Evolutionary conservation across 2,113 vertebrate species (phyloP).

Genomic region (Enhydra lutris): DNA sequence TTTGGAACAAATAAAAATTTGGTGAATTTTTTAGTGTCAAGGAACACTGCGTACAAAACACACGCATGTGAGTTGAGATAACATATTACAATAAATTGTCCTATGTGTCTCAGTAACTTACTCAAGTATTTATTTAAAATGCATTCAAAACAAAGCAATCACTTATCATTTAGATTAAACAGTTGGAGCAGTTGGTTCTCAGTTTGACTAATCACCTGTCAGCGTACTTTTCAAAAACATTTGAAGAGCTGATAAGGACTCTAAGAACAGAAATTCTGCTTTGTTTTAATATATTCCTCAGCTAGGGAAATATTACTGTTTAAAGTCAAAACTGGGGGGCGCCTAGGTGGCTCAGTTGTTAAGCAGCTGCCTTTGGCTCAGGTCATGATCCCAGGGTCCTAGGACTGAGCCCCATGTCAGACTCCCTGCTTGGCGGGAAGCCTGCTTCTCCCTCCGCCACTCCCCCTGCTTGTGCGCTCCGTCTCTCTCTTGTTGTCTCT

Average conservation of each 20-base stretch:
- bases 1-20: background rate
- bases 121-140: constrained; percentile 42
- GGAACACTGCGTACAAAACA: background rate
- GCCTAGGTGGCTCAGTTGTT: too few species aligned
- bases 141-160: constrained; percentile 13
- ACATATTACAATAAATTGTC: background rate
- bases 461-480: too few species aligned
- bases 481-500: too few species aligned
- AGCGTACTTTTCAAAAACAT: constrained; percentile 35
- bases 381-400: too few species aligned
- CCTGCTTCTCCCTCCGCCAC: too few species aligned
- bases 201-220: constrained; percentile 51
- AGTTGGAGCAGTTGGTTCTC: constrained; percentile 23
- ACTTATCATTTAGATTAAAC: constrained; percentile 53
- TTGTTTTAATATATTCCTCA: background rate
- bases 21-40: background rate
- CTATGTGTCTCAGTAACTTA: background rate
- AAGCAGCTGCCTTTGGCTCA: too few species aligned
- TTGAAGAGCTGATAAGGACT: background rate
- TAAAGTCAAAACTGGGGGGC: background rate
- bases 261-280: constrained; percentile 17
- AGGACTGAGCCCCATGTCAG: too few species aligned
- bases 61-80: background rate
- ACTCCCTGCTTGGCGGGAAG: too few species aligned
- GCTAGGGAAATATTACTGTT: background rate